Base-by-base conservation (phyloP, 2,113 vertebrate species). In the Tiliqua scincoides region DNA sequence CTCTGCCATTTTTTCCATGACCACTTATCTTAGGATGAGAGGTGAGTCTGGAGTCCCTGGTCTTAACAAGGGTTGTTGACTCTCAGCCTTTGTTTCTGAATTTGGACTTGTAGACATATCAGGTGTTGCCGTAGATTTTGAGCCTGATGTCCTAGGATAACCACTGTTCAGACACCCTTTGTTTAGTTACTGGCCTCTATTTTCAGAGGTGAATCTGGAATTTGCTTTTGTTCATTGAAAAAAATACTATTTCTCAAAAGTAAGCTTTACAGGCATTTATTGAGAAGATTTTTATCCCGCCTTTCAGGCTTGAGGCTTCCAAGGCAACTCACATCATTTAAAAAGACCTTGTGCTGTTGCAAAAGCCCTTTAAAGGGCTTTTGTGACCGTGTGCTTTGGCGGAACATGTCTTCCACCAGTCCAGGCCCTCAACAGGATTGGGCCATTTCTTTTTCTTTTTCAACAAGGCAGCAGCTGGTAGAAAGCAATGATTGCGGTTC, bases 201-300 rank as follows among this genome's bases (percentile, higher is more conserved):
- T 85, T n/a, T 70, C 43, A 76, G 30, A 63, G 18, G 17, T 77
- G 30, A 84, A 85, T 30, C 52, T 89, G 79, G 77, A 89, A 91
- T 85, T 77, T 54, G 21, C 76, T 12, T 54, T 87, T 54, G 40
- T 9, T 15, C 6, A 71, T 62, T 68, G 80, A 17, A 17, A 76
- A 82, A 54, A 54, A 21, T 37, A 3, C 21, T 70, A 78, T 62
- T 78, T 59, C 73, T 30, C 35, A 77, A 18, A 32, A 85, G 79
- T 81, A 88, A n/a, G 20, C n/a, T 71, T 32, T 65, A 65, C 30
- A 25, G 61, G 61, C n/a, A n/a, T n/a, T n/a, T n/a, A n/a, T n/a
- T n/a, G n/a, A n/a, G n/a, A n/a, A n/a, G n/a, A n/a, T n/a, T n/a
- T n/a, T n/a, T n/a, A n/a, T n/a, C n/a, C n/a, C n/a, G n/a, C n/a